Conservation (phyloP, 2,113 vertebrate genomes). For the Bubo bubo region DNA sequence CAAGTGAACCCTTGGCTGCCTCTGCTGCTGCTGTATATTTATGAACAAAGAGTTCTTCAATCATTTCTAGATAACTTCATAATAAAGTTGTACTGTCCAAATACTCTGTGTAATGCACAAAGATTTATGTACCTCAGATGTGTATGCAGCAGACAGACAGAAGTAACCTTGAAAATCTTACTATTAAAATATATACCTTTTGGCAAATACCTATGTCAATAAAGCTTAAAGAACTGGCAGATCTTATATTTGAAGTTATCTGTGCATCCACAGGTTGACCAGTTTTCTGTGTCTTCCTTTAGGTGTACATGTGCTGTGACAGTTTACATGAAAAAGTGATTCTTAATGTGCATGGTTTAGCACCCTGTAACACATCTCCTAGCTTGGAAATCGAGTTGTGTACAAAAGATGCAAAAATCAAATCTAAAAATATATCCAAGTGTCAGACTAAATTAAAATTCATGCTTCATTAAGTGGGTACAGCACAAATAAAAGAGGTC, state of each 20-base stretch:
- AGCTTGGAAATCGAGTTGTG: background rate
- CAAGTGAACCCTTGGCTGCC: background rate
- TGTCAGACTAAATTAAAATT: constrained; percentile 52
- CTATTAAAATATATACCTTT: background rate
- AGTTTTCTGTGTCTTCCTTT: background rate
- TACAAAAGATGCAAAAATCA: background rate
- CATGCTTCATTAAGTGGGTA: background rate
- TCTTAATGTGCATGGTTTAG: background rate
- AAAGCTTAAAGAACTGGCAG: background rate
- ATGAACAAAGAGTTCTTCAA: background rate
- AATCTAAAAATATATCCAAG: constrained; percentile 16
- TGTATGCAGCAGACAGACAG: background rate
- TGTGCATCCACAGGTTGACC: background rate
- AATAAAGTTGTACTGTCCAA: background rate
- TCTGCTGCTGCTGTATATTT: background rate
- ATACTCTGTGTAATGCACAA: background rate
- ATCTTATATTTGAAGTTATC: background rate
- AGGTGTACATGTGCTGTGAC: background rate
- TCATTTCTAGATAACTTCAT: background rate
- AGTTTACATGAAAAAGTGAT: background rate
- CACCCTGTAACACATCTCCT: background rate
- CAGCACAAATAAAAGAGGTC: background rate
- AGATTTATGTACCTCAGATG: background rate
- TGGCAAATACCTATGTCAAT: background rate
- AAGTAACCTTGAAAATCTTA: background rate